A percentile compares a stretch with the other conserved stretches of the same genome.
phyloP scores from a whole-genome alignment of 2,113 vertebrate species.

The Sigmodon hispidus region DNA sequence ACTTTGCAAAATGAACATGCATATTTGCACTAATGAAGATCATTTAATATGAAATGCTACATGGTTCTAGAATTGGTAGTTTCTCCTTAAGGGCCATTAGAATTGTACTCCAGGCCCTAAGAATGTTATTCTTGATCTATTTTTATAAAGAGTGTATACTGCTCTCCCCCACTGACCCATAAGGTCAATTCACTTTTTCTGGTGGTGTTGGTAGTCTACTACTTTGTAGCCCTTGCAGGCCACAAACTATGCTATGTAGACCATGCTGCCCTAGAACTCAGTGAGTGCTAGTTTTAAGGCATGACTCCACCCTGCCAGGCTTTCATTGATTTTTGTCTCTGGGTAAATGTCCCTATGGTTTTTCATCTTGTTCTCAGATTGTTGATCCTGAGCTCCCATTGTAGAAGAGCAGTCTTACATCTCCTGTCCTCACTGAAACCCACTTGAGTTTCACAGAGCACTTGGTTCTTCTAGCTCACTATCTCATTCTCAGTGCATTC shows the following conservation, averaged over 20 bases:
- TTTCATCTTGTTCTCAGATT: slow-evolving; percentile 32
- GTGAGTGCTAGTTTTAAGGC: not conserved
- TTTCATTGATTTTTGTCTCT: not conserved
- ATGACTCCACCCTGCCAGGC: not conserved
- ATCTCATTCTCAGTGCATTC: not conserved
- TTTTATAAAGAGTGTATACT: not conserved
- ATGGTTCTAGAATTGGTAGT: slow-evolving; percentile 20
- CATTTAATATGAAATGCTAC: not conserved
- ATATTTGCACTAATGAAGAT: slow-evolving; percentile 21
- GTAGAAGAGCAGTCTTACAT: not conserved
- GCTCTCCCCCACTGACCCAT: not conserved
- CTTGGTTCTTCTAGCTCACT: not conserved
- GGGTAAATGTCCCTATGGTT: not conserved
- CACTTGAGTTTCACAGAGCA: not conserved
- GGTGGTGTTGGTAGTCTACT: not conserved
- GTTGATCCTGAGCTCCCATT: not conserved
- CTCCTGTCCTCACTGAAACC: not conserved
- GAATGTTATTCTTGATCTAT: not conserved
- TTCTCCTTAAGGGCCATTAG: slow-evolving; percentile 1
- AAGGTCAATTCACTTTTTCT: not conserved
- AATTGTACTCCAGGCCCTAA: not conserved
- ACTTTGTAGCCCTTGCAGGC: not conserved
- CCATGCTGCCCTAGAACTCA: not conserved
- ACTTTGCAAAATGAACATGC: slow-evolving; percentile 44
- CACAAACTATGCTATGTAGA: not conserved